phyloP scores from a whole-genome alignment of 2,888 invertebrate species.

The Conomelus anceps region DNA sequence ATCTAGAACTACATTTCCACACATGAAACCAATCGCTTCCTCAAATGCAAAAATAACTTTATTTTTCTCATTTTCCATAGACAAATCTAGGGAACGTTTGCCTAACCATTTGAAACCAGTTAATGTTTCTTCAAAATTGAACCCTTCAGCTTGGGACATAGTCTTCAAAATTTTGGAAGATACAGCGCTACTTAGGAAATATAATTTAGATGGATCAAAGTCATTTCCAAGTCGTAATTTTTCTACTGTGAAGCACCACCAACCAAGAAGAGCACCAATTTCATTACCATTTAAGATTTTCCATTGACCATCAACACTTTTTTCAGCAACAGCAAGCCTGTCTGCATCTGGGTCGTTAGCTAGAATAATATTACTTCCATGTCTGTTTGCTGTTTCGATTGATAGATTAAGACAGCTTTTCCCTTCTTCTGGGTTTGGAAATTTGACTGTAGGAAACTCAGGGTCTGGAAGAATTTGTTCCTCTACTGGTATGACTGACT shows the following conservation, averaged over 20 bases:
- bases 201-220: slow-evolving; percentile 54
- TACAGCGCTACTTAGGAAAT: slow-evolving; percentile 88
- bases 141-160: slow-evolving; percentile 72
- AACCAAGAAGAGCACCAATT: slow-evolving; percentile 85
- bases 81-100: slow-evolving; percentile 69
- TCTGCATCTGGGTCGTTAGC: slow-evolving; percentile 99
- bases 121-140: slow-evolving; percentile 68
- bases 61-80: slow-evolving; percentile 56
- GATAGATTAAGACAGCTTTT: slow-evolving; percentile 69
- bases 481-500: slow-evolving; percentile 58
- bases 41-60: slow-evolving; percentile 88
- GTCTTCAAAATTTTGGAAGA: slow-evolving; percentile 89
- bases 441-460: slow-evolving; percentile 93
- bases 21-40: slow-evolving; percentile 98
- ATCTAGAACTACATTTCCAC: slow-evolving; percentile 78
- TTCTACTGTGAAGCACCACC: slow-evolving; percentile 76
- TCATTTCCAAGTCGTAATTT: slow-evolving; percentile 44
- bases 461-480: slow-evolving; percentile 87
- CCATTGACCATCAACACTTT: slow-evolving; percentile 59
- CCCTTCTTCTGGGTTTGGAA: slow-evolving; percentile 98
- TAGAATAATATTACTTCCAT: slow-evolving; percentile 66
- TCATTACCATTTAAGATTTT: slow-evolving; percentile 93
- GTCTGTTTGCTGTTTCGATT: slow-evolving; percentile 65
- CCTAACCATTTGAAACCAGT: slow-evolving; percentile 99
- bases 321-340: slow-evolving; percentile 87